These are phyloP conservation scores for Pionites leucogaster DNA, from an alignment of 2,113 vertebrate genomes.

Conservation along the genomic window DNA sequence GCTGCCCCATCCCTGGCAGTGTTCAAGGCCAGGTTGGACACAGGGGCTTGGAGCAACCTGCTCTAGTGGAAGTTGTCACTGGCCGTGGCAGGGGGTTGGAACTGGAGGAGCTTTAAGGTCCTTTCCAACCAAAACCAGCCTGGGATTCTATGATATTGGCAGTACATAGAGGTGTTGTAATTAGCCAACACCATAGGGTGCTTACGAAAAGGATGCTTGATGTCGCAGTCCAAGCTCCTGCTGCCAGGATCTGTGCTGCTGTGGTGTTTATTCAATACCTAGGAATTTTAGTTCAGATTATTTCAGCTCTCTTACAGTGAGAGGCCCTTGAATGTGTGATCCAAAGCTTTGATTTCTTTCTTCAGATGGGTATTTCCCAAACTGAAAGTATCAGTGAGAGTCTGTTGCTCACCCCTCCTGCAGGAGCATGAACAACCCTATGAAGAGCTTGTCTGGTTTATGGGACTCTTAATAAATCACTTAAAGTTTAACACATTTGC, in stretches of 20 bases:
- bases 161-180: background rate
- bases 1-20: background rate
- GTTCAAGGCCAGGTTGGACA: background rate
- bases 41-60: background rate
- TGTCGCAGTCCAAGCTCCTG: background rate
- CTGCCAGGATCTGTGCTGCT: fast-evolving
- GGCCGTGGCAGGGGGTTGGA: background rate
- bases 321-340: background rate
- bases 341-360: constrained; percentile 41
- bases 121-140: background rate
- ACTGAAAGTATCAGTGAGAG: background rate
- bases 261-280: background rate
- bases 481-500: background rate
- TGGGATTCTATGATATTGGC: background rate
- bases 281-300: constrained; percentile 17
- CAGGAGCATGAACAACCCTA: background rate
- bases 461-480: background rate
- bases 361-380: background rate
- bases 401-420: background rate
- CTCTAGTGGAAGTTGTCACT: background rate
- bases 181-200: background rate
- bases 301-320: background rate
- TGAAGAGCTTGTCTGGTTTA: background rate
- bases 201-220: background rate
- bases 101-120: background rate